Percentiles rank a stretch among this genome's conserved stretches.
These are phyloP conservation scores for Ochropacha duplaris DNA, from an alignment of 2,888 invertebrate genomes.

Conservation along the genomic window DNA sequence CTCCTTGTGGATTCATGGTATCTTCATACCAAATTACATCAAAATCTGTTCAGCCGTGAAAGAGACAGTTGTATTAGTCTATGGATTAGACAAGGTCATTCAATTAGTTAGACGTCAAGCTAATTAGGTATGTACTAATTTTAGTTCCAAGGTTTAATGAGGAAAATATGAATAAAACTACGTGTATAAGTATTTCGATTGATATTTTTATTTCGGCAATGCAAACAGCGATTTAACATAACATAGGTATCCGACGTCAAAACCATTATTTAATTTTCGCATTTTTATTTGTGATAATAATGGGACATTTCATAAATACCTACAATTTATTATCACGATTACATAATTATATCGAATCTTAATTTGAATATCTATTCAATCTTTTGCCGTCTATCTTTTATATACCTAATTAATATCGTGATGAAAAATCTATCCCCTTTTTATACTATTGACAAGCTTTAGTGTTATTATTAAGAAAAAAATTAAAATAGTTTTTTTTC, in stretches of 20 bases:
- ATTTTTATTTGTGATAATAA: constrained; percentile 55
- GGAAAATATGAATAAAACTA: constrained; percentile 19
- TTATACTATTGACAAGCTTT: no score
- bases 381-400: constrained; percentile 31
- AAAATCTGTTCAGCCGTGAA: no score
- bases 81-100: no score
- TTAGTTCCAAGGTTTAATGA: background rate
- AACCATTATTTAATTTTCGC: constrained; percentile 29
- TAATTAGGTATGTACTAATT: background rate
- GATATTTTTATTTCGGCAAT: constrained; percentile 57
- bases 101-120: no score
- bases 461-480: no score
- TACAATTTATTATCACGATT: constrained; percentile 46
- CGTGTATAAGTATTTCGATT: constrained; percentile 24
- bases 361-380: constrained; percentile 17
- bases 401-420: no score
- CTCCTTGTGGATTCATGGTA: no score
- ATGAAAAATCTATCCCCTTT: no score
- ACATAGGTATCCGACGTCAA: constrained; percentile 39
- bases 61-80: no score
- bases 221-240: constrained; percentile 54
- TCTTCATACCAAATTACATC: no score
- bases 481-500: no score
- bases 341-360: constrained; percentile 37
- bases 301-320: constrained; percentile 37